Base-by-base conservation (phyloP, 1,140 invertebrate species). In the Ceratoteleas bidentatus region DNA sequence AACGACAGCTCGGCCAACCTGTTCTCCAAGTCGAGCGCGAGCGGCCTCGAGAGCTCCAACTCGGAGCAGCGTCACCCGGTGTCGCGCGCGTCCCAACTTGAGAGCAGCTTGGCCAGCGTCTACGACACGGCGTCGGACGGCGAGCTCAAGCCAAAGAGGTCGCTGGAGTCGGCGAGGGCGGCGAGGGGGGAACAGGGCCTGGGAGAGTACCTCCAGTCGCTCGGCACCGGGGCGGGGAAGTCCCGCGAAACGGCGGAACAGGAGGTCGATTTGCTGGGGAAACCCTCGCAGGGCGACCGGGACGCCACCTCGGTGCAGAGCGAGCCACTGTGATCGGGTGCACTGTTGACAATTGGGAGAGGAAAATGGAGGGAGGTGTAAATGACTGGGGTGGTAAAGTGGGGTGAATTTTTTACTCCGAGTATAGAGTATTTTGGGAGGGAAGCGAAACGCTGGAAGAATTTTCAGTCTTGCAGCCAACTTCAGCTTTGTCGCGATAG, bases 1-100 rank as follows among this genome's bases (percentile, higher is more conserved):
- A 88, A 89, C 32, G 82, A 88, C 47, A 89, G 89, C 11, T 86
- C 70, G 3, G 70, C 84, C 6, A 90, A 90, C 75, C 47, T 90
- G 4, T 88, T 87, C 49, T 81, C 86, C 14, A 81, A 75, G 60
- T 82, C 82, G 9, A 78, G 43, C 11, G 56, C 72, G 15, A 73
- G 68, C 14, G 62, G 73, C 10, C 38, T 81, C 6, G 72, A 70
- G 36, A 45, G 45, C 13, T 58, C 60, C 0, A 57, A 68, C 36
- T 65, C 61, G 10, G 57, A 70, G 15, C 47, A 64, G 15, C 15
- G 9, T 15, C 24, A 79, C 16, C 43, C 69, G 60, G 47, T n/a
- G 2, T 43, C 57, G 4, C 52, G 45, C 4, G 68, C 52, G 3
- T 78, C 82, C 0, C 76, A 82, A 0, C 34, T 89, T 5, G 85